phyloP scores from a whole-genome alignment of 2,888 invertebrate genomes.

The Calephelis perditalis region DNA sequence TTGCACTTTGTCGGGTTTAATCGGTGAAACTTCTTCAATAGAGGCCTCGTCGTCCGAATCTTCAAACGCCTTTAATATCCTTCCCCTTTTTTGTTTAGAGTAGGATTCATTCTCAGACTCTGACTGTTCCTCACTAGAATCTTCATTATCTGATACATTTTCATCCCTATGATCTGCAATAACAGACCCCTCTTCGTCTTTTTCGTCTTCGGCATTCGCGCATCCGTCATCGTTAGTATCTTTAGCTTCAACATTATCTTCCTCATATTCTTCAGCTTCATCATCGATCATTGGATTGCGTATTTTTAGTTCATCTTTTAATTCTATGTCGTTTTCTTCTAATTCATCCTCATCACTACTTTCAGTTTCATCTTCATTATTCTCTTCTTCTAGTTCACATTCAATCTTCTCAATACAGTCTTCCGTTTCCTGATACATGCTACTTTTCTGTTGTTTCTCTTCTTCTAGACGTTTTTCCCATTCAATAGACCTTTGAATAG shows the following conservation, averaged over 20 bases:
- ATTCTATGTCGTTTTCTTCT: constrained; percentile 43
- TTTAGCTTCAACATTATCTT: constrained; percentile 34
- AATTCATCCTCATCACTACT: constrained; percentile 75
- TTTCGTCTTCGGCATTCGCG: constrained; percentile 28
- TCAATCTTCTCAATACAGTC: constrained; percentile 66
- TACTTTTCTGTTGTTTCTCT: constrained; percentile 59
- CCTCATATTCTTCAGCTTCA: constrained; percentile 73
- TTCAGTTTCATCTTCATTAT: constrained; percentile 45
- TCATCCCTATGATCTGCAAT: constrained; percentile 42
- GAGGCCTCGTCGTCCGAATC: constrained; percentile 64
- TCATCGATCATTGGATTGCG: constrained; percentile 61
- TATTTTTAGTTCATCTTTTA: constrained; percentile 50
- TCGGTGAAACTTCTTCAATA: background rate
- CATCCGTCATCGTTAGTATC: constrained; percentile 6
- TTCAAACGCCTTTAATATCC: constrained; percentile 70
- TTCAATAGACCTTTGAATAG: constrained; percentile 82
- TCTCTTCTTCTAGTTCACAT: constrained; percentile 47
- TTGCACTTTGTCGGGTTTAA: background rate
- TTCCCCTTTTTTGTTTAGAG: constrained; percentile 49
- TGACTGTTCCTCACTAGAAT: constrained; percentile 45
- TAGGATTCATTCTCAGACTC: constrained; percentile 50
- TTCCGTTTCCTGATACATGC: constrained; percentile 56
- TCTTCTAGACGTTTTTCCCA: constrained; percentile 81
- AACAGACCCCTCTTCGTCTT: constrained; percentile 36
- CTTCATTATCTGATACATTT: constrained; percentile 40